phyloP scores from a whole-genome alignment of 2,888 invertebrate genomes.

The Geotrupes spiniger region DNA sequence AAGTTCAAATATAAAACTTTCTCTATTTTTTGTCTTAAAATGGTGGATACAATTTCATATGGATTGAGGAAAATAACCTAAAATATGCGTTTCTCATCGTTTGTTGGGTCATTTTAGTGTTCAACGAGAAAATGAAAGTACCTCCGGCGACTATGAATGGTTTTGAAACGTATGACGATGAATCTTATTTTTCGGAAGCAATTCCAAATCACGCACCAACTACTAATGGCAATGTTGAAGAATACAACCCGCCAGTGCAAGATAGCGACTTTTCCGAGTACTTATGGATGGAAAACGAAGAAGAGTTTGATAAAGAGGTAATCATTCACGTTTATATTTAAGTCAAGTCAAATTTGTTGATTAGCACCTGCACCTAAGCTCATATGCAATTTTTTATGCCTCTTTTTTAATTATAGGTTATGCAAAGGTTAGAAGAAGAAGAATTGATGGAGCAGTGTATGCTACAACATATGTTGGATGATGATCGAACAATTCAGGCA shows the following conservation, averaged over 20 bases:
- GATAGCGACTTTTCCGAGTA: constrained; percentile 84
- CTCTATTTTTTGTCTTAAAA: constrained; percentile 16
- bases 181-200: constrained; percentile 25
- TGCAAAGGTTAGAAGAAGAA: constrained; percentile 83
- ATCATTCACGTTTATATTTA: neutral
- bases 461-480: constrained; percentile 62
- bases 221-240: constrained; percentile 41
- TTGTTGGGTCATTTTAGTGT: neutral
- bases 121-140: constrained; percentile 26
- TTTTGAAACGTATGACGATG: constrained; percentile 30
- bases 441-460: constrained; percentile 85
- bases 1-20: constrained; percentile 14
- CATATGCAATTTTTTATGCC: no score
- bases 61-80: constrained; percentile 2
- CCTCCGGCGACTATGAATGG: constrained; percentile 29
- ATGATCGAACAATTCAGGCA: constrained; percentile 51
- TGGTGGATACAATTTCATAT: constrained; percentile 17
- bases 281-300: constrained; percentile 94
- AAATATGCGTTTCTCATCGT: no score
- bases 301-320: constrained; percentile 89
- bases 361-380: no score
- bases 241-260: constrained; percentile 49
- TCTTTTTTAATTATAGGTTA: constrained; percentile 60
- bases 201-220: constrained; percentile 31
- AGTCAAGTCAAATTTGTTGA: no score